Conservation (phyloP, 2,797 vertebrate genomes). For the Propithecus deckenii region DNA sequence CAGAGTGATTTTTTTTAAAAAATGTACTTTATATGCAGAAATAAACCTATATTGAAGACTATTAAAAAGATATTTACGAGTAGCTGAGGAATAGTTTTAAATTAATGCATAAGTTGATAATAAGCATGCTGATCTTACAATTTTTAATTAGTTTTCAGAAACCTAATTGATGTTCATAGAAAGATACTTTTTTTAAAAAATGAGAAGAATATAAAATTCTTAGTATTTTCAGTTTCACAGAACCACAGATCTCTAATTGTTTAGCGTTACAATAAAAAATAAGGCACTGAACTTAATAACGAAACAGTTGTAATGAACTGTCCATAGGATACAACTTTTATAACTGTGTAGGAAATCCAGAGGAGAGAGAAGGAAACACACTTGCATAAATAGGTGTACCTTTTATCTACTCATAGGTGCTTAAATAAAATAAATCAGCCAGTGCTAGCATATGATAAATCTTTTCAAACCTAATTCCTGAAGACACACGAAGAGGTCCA, state of each 20-base stretch:
- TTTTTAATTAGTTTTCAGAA: conserved; percentile 37
- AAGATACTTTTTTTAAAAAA: background rate
- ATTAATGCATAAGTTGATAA: background rate
- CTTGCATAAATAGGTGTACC: background rate
- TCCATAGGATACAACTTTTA: background rate
- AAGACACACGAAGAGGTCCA: background rate
- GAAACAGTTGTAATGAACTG: background rate
- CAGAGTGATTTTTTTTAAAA: background rate
- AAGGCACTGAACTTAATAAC: background rate
- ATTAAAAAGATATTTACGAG: conserved; percentile 37
- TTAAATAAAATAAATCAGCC: background rate
- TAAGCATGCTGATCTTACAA: background rate
- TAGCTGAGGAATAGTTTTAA: conserved; percentile 11
- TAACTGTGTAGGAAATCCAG: background rate
- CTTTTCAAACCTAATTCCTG: background rate
- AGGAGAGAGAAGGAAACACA: background rate
- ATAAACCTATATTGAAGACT: conserved; percentile 9
- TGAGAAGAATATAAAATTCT: background rate
- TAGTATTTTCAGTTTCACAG: background rate
- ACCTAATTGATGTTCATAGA: background rate
- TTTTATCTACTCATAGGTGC: background rate
- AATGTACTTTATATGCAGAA: background rate
- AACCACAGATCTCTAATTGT: background rate
- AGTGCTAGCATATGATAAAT: background rate
- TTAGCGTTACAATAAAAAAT: background rate